These are phyloP conservation scores for Micromussa lordhowensis DNA, from an alignment of 92 coral and sea anemone genomes.

Conservation along the genomic window DNA sequence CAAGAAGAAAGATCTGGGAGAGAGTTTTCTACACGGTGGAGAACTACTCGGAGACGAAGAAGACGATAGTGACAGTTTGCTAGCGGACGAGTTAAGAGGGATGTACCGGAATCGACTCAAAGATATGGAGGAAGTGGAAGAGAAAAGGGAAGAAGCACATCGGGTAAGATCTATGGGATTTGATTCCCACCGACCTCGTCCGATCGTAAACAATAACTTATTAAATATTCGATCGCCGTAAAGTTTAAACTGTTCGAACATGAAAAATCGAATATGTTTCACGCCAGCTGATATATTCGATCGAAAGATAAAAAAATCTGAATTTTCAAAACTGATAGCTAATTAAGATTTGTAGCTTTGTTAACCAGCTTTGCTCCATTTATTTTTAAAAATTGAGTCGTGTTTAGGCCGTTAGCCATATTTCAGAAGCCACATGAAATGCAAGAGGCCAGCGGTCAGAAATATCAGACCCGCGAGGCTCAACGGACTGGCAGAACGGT, in stretches of 20 bases:
- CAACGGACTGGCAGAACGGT: not conserved
- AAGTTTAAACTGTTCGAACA: constrained; percentile 2
- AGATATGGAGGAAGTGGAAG: constrained; percentile 89
- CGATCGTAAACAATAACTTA: not conserved
- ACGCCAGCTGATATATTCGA: not conserved
- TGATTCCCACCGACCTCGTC: not conserved
- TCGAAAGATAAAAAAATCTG: not conserved
- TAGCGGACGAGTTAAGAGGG: constrained; percentile 89
- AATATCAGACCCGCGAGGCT: not conserved
- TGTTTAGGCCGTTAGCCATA: constrained; percentile 31
- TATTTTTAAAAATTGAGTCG: not conserved
- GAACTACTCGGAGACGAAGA: constrained; percentile 77
- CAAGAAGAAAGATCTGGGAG: constrained; percentile 56
- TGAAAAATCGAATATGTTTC: not conserved
- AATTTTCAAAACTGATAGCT: not conserved
- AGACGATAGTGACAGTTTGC: constrained; percentile 74
- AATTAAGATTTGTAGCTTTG: not conserved
- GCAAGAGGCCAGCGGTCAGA: constrained; percentile 40
- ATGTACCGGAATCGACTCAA: constrained; percentile 82
- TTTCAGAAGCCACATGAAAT: not conserved
- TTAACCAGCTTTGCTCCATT: not conserved
- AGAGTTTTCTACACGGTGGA: constrained; percentile 63
- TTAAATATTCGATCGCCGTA: constrained; percentile 3
- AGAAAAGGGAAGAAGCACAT: constrained; percentile 84
- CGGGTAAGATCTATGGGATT: constrained; percentile 58